Evolutionary conservation across 2,888 invertebrate genomes (phyloP), one percentile per base, ranked within the genome.

Genomic region (Chymomyza procnemis): DNA sequence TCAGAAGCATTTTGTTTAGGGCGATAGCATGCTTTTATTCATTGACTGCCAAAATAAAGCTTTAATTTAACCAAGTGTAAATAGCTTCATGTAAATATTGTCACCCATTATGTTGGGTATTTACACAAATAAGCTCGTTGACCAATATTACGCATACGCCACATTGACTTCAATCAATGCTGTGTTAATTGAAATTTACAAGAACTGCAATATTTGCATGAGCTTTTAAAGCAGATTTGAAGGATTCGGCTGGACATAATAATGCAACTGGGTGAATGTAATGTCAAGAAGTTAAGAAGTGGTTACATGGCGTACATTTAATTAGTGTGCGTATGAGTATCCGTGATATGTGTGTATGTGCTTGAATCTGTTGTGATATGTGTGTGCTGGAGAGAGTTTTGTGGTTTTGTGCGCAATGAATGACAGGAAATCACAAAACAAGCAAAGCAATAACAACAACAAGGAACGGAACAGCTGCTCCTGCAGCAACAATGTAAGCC

Each of bases 341-440:
- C 6, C 14, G 22, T 52, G 6, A 48, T 34, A 56, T 64, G 57
- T 1, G 16, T 1, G 12, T 54, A 54, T 58, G 14, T 9, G 8
- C 19, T 18, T 57, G 9, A 26, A 18, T 30, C 6, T 57, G 41
- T 30, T 55, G 21, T 47, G 59, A 26, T 41, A 26, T 21, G 56
- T 46, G 59, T 22, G 48, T 41, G 54, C n/a, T n/a, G n/a, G n/a
- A 26, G 50, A 59, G 30, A 64, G 57, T 34, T 50, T 50, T 50
- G 50, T n/a, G 34, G 19, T 50, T 16, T 50, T 52, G 30, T 46
- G 26, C 22, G 22, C 50, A 67, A 57, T 61, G 58, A 66, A 66
- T 62, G 41, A 41, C 50, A 68, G 55, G 61, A 67, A 70, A 63
- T 56, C 74, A 64, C 46, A 57, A 70, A 21, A 62, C 55, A 63